Base-by-base conservation (phyloP, 1,140 invertebrate species). In the Zaprionus africanus region DNA sequence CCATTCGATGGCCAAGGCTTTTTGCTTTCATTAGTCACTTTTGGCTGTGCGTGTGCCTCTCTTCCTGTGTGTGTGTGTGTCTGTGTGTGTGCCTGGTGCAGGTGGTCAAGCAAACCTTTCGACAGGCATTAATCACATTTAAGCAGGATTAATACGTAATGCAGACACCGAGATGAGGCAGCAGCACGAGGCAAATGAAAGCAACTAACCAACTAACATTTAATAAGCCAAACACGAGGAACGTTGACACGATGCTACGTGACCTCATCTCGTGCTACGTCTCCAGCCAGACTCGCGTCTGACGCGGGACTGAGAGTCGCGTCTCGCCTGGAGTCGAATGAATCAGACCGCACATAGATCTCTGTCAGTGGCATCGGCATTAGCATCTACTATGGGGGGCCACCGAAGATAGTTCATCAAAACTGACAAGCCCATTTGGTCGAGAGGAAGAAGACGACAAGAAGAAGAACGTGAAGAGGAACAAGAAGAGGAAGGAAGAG, bases 301-400 rank as follows among this genome's bases (percentile, higher is more conserved):
- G 38, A 41, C 36, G 12, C 36, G 36, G 31, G 7, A 22, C 36
- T 38, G 36, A 4, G 43, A 19, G 43, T 7, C 43, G 43, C n/a
- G 41, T 17, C 41, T 17, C 15, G 73, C n/a, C 36, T 22, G 24
- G 76, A 72, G 66, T 68, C 43, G 62, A 79, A 88, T 81, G 85
- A 90, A 88, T 88, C 73, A 84, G 75, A 84, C 81, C 85, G 78
- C 84, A 84, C 81, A 90, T 84, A 88, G 81, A 90, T 88, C 84
- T 81, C 69, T 81, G 81, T 79, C 84, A 88, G 72, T 66, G 85
- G 81, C 75, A 88, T 84, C 83, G 79, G 85, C 80, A 88, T 83
- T 88, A 86, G 76, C 68, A 68, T 59, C 56, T 34, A 26, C 49
- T 41, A 54, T 24, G 38, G 56, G 59, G 36, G 58, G 59, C 38